Base-by-base conservation (phyloP, 2,113 vertebrate species). In the Coturnix japonica region DNA sequence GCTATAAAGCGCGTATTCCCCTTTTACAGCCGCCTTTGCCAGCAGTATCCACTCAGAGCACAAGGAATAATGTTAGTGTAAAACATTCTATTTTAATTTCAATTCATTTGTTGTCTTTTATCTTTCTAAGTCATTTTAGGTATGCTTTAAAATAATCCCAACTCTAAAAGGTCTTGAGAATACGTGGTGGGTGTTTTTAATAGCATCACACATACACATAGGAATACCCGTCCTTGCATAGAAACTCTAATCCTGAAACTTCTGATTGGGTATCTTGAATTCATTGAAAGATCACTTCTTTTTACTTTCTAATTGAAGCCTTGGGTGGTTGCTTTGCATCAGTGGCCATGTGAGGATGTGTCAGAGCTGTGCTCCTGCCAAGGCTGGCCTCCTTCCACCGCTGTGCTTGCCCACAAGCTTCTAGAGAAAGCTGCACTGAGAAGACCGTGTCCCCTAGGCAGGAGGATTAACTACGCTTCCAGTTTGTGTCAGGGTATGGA, bases 271-370 rank as follows among this genome's bases (percentile, higher is more conserved):
- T 47, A 7, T 63, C 54, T 78, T 33, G 46, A 76, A 31, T 65
- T 85, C 47, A 23, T 41, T 53, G 22, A 47, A 83, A 89, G 74
- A 49, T 69, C 51, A 44, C 49, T 37, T 31, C 35, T 37, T 3
- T 20, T 39, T 0, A 0, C 10, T 37, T 91, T 31, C 78, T 71
- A 11, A 8, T 3, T 13, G 61, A 67, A 71, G 28, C 33, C 21
- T 44, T 28, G 72, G 72, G 28, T 20, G 35, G 65, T 41, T 82
- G 60, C 49, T 83, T 35, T 70, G 35, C 60, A 59, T 47, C 70
- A 39, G 21, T 7, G 35, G 73, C 71, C 71, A 25, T 44, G 51
- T 93, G 84, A 93, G 89, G 69, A 94, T 91, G 79, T 81, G 82
- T 93, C 89, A 91, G 72, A 87, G n/a, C 2, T 0, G 59, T 66